These are phyloP conservation scores for Cossypha heuglini DNA, from an alignment of 2,797 vertebrate genomes.

Conservation along the genomic window DNA sequence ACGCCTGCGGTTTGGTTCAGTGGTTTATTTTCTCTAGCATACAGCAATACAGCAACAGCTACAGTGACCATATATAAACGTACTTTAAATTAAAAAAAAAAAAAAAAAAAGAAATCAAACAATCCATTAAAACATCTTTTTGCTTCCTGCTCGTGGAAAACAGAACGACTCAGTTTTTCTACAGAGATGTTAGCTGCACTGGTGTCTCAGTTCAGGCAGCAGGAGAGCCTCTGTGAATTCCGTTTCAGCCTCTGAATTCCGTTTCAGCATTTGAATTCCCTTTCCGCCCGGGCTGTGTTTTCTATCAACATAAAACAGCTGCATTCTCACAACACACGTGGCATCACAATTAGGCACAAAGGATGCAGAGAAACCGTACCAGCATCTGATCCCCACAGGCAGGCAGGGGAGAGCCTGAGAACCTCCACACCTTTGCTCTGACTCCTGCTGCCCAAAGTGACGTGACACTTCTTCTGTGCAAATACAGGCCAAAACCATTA, in stretches of 20 bases:
- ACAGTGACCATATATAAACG: fast-evolving
- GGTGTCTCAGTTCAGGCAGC: not conserved
- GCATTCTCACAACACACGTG: fast-evolving
- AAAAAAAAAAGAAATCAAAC: too few species aligned
- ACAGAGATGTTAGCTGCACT: fast-evolving
- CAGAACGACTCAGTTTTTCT: fast-evolving
- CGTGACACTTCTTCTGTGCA: fast-evolving
- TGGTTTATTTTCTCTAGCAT: constrained; percentile 27
- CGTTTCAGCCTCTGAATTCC: not conserved
- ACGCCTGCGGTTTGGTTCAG: fast-evolving
- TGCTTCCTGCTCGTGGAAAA: not conserved
- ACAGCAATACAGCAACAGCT: not conserved
- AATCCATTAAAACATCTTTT: not conserved
- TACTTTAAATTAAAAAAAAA: not conserved
- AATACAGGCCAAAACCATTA: not conserved
- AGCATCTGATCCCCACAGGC: too few species aligned
- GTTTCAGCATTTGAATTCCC: fast-evolving
- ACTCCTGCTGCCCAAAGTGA: not conserved
- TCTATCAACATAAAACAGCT: fast-evolving
- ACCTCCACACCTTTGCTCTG: not conserved
- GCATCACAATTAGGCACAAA: not conserved
- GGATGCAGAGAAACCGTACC: not conserved
- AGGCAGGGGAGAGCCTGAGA: not conserved
- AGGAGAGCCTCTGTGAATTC: not conserved
- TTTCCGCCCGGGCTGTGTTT: not conserved